These are phyloP conservation scores for Aphelocoma coerulescens DNA, from an alignment of 2,113 vertebrate genomes.

Conservation along the genomic window DNA sequence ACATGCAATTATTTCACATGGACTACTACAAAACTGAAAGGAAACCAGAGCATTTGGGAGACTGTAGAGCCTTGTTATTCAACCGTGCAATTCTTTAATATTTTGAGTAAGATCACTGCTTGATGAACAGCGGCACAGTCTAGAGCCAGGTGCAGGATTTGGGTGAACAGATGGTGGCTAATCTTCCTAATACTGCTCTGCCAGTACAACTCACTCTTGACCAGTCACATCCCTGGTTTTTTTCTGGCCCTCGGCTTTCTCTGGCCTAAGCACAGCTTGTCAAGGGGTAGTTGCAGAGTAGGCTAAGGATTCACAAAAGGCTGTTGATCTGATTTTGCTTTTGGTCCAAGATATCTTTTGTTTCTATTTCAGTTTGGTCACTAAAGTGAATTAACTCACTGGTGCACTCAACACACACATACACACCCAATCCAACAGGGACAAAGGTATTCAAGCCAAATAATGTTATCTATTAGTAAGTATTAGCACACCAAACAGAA, in stretches of 20 bases:
- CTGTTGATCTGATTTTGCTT: constrained; percentile 17
- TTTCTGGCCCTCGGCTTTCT: background rate
- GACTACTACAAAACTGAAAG: background rate
- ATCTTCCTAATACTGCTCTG: constrained; percentile 39
- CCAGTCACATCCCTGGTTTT: background rate
- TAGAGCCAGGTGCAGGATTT: constrained; percentile 42
- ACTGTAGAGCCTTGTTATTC: background rate
- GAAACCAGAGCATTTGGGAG: background rate
- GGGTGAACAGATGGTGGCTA: constrained; percentile 55
- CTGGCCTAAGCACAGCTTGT: background rate
- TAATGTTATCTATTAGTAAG: background rate
- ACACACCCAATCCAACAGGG: background rate
- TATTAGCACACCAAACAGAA: background rate
- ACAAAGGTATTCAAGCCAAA: background rate
- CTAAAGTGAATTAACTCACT: background rate
- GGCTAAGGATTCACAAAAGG: background rate
- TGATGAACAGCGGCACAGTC: background rate
- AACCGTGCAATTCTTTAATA: background rate
- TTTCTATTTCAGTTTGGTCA: background rate
- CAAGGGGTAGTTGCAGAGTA: background rate
- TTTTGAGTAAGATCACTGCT: background rate
- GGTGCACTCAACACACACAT: background rate
- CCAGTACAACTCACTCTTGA: constrained; percentile 31
- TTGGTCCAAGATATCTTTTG: background rate
- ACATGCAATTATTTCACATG: background rate